A percentile compares a stretch with the other conserved stretches of the same genome.
These are phyloP conservation scores for Dicaeum eximium DNA, from an alignment of 2,113 vertebrate species.

Conservation along the genomic window DNA sequence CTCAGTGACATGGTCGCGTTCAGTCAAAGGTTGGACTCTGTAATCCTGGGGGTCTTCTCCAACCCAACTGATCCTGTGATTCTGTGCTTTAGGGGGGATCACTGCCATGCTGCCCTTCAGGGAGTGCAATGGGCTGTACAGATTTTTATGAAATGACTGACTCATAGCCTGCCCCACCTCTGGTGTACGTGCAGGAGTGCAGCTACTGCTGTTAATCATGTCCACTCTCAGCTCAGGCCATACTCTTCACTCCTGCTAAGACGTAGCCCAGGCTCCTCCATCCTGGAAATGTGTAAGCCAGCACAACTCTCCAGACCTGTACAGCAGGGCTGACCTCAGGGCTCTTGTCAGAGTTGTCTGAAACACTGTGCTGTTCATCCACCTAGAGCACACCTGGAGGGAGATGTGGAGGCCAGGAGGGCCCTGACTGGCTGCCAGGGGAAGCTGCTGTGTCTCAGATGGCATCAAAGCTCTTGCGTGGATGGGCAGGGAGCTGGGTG, in stretches of 20 bases:
- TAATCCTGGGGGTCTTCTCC: neutral
- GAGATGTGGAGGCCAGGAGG: neutral
- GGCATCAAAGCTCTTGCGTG: neutral
- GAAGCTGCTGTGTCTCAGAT: neutral
- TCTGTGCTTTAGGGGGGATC: neutral
- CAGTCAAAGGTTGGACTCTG: neutral
- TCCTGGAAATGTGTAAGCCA: neutral
- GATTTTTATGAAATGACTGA: too few species aligned
- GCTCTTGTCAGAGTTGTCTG: neutral
- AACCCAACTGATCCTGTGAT: neutral
- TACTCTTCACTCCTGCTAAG: neutral
- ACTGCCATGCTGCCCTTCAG: accelerated
- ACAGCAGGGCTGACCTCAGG: neutral
- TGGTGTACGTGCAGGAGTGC: neutral
- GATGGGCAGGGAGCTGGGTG: neutral
- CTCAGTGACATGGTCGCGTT: neutral
- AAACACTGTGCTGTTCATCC: neutral
- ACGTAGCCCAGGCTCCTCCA: accelerated
- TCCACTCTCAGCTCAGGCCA: accelerated
- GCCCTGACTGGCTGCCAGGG: neutral
- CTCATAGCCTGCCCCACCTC: neutral
- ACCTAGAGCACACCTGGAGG: neutral
- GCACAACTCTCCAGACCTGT: neutral
- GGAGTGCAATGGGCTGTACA: neutral
- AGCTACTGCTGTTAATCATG: neutral